Evolutionary conservation across 2,797 vertebrate species (phyloP).

Genomic region (Characodon lateralis): DNA sequence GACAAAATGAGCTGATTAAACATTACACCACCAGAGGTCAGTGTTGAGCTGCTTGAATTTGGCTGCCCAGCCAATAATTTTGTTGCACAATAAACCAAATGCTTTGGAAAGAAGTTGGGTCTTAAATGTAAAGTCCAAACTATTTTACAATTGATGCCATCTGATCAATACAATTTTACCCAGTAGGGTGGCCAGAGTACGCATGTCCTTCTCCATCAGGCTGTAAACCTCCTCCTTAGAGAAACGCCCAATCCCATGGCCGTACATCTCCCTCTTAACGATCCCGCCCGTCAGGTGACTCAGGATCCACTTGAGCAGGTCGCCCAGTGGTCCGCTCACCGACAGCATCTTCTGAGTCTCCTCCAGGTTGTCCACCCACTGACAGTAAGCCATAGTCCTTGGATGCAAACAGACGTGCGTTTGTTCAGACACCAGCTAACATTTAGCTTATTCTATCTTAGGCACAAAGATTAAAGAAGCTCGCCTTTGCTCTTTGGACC

Average conservation of each 20-base stretch:
- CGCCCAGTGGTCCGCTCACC: conserved; percentile 92
- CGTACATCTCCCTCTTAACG: conserved; percentile 95
- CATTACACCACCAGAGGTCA: conserved; percentile 51
- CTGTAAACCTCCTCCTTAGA: conserved; percentile 93
- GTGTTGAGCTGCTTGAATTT: conserved; percentile 4
- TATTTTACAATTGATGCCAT: not conserved
- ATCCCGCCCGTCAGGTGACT: conserved; percentile 95
- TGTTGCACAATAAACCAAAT: not conserved
- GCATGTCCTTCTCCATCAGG: conserved; percentile 99
- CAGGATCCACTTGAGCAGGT: conserved; percentile 94
- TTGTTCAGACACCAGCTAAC: not conserved
- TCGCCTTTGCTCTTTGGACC: not conserved
- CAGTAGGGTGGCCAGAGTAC: conserved; percentile 89
- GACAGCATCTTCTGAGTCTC: conserved; percentile 97
- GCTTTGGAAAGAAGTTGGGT: not conserved
- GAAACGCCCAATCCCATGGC: conserved; percentile 97
- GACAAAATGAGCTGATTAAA: not conserved
- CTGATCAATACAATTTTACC: conserved; percentile 42
- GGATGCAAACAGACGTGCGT: not conserved
- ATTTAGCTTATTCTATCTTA: not conserved
- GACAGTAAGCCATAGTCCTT: conserved; percentile 98
- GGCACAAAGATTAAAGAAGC: not conserved
- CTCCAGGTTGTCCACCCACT: conserved; percentile 97
- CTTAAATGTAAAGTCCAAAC: not conserved
- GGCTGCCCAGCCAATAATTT: not conserved